Evolutionary conservation across 2,888 invertebrate genomes (phyloP).

Genomic region (Aplocera efformata): DNA sequence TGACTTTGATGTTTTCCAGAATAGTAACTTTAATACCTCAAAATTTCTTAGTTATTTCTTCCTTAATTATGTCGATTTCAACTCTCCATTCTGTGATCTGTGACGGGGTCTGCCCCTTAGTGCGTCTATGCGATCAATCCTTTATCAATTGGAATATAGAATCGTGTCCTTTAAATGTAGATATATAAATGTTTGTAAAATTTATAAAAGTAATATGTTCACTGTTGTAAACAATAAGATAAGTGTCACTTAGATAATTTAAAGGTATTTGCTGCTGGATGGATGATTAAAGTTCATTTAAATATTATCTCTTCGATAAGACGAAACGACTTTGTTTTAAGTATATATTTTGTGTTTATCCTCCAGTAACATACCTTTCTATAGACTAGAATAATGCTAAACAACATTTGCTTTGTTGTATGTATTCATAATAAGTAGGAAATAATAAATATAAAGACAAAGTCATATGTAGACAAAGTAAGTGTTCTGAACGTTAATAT

Average conservation of each 20-base stretch:
- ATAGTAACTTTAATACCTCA: conserved; percentile 36
- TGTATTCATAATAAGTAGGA: conserved; percentile 18
- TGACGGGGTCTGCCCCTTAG: conserved; percentile 19
- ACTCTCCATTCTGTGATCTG: conserved; percentile 49
- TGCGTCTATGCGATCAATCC: background rate
- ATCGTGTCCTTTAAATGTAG: conserved; percentile 6
- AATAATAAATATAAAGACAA: conserved; percentile 21
- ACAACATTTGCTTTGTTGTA: conserved; percentile 21
- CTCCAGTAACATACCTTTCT: conserved; percentile 1
- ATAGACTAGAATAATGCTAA: conserved; percentile 21
- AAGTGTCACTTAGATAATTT: conserved; percentile 6
- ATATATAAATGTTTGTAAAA: conserved; percentile 17
- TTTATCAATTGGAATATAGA: background rate
- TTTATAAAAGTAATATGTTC: conserved; percentile 16
- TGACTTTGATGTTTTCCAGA: conserved; percentile 33
- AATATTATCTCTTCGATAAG: no score
- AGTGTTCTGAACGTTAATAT: conserved; percentile 21
- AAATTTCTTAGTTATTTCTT: conserved; percentile 19
- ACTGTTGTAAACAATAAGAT: conserved; percentile 17
- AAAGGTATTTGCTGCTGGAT: background rate
- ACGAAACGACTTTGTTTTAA: no score
- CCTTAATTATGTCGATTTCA: conserved; percentile 14
- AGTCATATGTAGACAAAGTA: conserved; percentile 26
- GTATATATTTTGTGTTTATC: conserved; percentile 1
- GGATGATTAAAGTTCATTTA: conserved; percentile 1